A percentile compares a stretch with the other conserved stretches of the same genome.
phyloP scores from a whole-genome alignment of 2,797 vertebrate genomes.

The Enteromius trimaculatus region DNA sequence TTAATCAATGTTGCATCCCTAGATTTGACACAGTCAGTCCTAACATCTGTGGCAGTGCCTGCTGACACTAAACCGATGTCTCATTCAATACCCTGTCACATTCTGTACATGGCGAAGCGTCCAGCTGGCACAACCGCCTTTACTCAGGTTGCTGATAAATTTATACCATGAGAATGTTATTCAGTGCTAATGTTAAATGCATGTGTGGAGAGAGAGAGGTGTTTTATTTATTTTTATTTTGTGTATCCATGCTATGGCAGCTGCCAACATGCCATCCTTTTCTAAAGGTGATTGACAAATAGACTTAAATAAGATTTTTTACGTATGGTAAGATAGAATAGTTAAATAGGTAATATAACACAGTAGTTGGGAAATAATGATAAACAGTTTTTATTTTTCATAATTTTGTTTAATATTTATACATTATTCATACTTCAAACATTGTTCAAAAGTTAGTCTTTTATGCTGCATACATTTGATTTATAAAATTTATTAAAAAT shows the following conservation, averaged over 20 bases:
- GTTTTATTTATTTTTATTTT: background rate
- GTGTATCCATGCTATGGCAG: constrained; percentile 4
- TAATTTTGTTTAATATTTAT: background rate
- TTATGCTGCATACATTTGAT: background rate
- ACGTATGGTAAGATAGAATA: background rate
- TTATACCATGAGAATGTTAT: constrained; percentile 1
- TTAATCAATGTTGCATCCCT: constrained; percentile 40
- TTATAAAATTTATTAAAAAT: background rate
- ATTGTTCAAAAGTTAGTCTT: background rate
- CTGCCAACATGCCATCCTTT: background rate
- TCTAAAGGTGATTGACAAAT: background rate
- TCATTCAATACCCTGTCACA: constrained; percentile 48
- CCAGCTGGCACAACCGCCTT: constrained; percentile 44
- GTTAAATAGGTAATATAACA: background rate
- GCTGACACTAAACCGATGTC: constrained; percentile 41
- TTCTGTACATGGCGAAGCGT: constrained; percentile 49
- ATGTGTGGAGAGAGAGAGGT: background rate
- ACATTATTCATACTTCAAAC: background rate
- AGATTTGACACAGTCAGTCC: constrained; percentile 6
- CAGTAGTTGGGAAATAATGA: background rate
- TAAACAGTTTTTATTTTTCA: background rate
- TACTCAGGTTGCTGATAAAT: constrained; percentile 17
- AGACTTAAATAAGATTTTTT: background rate
- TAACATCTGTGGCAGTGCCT: background rate
- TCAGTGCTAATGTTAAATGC: background rate